These are phyloP conservation scores for Gonioctena quinquepunctata DNA, from an alignment of 1,140 invertebrate species.

Conservation along the genomic window DNA sequence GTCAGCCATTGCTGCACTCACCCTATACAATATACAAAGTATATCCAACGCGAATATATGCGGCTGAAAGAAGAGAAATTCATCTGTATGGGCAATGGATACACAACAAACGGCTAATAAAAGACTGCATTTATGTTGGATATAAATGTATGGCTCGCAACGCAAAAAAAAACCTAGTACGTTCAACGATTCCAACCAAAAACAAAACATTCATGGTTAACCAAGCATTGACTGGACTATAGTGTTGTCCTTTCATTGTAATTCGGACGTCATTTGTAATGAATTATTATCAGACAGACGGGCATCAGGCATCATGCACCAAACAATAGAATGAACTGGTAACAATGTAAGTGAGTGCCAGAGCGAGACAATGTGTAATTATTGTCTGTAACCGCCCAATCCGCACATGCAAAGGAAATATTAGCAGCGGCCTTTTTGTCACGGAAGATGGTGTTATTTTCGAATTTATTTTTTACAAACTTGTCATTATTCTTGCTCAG, in stretches of 20 bases:
- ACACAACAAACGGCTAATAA: too few relatives aligned
- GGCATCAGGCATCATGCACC: conserved; percentile 1
- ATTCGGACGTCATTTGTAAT: conserved; percentile 5
- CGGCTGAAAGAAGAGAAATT: too few relatives aligned
- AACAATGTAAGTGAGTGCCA: conserved; percentile 36
- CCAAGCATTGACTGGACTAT: not conserved
- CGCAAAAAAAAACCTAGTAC: too few relatives aligned
- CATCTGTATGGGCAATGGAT: too few relatives aligned
- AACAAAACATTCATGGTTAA: too few relatives aligned
- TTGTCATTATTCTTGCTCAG: not conserved
- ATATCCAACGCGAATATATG: too few relatives aligned
- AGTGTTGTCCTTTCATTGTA: not conserved
- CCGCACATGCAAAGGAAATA: conserved; percentile 38
- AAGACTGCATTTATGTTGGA: too few relatives aligned
- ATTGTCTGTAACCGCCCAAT: conserved; percentile 33
- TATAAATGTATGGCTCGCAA: too few relatives aligned
- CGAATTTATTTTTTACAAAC: not conserved
- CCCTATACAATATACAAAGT: too few relatives aligned
- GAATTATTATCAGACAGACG: conserved; percentile 7
- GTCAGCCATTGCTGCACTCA: too few relatives aligned
- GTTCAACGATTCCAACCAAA: too few relatives aligned
- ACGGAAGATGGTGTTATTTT: conserved; percentile 26
- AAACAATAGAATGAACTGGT: conserved; percentile 12
- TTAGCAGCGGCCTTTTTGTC: conserved; percentile 35
- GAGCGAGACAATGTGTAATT: conserved; percentile 39